Percentiles rank a stretch among this genome's conserved stretches.
phyloP scores from a whole-genome alignment of 2,888 invertebrate species.

The Thereva nobilitata region DNA sequence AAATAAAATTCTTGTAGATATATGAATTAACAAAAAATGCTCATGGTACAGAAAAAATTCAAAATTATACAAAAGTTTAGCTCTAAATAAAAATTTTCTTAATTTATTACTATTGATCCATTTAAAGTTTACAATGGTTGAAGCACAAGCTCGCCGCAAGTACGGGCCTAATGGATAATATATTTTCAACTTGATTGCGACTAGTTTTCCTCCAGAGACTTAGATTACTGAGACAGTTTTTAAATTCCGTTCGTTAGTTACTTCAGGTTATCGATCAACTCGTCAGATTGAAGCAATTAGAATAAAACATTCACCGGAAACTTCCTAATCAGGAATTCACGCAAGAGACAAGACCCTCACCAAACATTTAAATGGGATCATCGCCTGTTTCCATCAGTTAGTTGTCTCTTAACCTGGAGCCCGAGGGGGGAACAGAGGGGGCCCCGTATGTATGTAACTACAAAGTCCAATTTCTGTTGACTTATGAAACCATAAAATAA shows the following conservation, averaged over 20 bases:
- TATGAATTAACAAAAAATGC: no score
- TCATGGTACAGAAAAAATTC: no score
- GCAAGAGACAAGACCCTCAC: slow-evolving; percentile 29
- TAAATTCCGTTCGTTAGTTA: slow-evolving; percentile 28
- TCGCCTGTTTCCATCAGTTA: slow-evolving; percentile 2
- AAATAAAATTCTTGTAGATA: no score
- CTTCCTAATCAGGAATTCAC: slow-evolving; percentile 36
- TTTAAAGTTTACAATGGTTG: no score
- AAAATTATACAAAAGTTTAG: no score
- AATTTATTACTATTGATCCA: no score
- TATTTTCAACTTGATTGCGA: no score
- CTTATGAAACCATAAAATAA: slow-evolving; percentile 36
- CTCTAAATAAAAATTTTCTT: no score
- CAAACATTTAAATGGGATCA: slow-evolving; percentile 31
- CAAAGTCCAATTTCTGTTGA: slow-evolving; percentile 34
- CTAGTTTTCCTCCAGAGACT: no score
- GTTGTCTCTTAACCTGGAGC: background rate
- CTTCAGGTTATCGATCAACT: slow-evolving; percentile 25
- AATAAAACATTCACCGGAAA: slow-evolving; percentile 36
- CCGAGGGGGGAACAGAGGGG: background rate
- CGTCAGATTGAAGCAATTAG: slow-evolving; percentile 28
- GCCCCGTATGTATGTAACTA: background rate
- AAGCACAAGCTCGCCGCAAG: no score
- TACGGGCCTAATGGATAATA: no score
- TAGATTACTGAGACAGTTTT: slow-evolving; percentile 23